A percentile compares a stretch with the other conserved stretches of the same genome.
phyloP scores from a whole-genome alignment of 2,113 vertebrate genomes.

The Excalfactoria chinensis region DNA sequence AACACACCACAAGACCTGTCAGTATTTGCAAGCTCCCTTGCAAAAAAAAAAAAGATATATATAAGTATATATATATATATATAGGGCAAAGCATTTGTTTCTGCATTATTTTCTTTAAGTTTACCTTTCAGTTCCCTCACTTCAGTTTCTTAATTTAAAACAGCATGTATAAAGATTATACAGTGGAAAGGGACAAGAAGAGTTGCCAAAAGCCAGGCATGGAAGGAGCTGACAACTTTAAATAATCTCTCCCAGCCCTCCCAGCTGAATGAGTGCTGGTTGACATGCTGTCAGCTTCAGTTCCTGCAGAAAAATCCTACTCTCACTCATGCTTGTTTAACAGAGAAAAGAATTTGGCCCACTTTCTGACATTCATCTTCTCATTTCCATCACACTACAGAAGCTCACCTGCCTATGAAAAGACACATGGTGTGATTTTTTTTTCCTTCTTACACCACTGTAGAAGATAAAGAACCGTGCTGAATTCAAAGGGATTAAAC shows the following conservation, averaged over 20 bases:
- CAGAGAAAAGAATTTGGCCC: conserved; percentile 66
- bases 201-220: conserved; percentile 71
- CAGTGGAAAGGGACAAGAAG: conserved; percentile 67
- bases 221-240: conserved; percentile 72
- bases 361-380: conserved; percentile 71
- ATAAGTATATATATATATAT: too few relatives aligned
- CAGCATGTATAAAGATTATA: conserved; percentile 68
- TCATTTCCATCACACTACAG: conserved; percentile 72
- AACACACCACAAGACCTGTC: background rate
- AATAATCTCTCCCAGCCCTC: conserved; percentile 71
- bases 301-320: conserved; percentile 68
- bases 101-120: conserved; percentile 38
- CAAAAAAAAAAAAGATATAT: background rate
- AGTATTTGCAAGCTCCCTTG: background rate
- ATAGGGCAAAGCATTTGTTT: conserved; percentile 30
- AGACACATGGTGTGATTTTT: conserved; percentile 54
- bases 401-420: conserved; percentile 71
- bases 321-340: conserved; percentile 62
- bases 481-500: conserved; percentile 67
- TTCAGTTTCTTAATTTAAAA: conserved; percentile 70
- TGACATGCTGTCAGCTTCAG: conserved; percentile 71
- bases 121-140: conserved; percentile 65
- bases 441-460: conserved; percentile 53
- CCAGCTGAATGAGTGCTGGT: conserved; percentile 68
- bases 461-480: conserved; percentile 29